Evolutionary conservation across 2,797 vertebrate genomes (phyloP).

Genomic region (Lepus oiostolus): DNA sequence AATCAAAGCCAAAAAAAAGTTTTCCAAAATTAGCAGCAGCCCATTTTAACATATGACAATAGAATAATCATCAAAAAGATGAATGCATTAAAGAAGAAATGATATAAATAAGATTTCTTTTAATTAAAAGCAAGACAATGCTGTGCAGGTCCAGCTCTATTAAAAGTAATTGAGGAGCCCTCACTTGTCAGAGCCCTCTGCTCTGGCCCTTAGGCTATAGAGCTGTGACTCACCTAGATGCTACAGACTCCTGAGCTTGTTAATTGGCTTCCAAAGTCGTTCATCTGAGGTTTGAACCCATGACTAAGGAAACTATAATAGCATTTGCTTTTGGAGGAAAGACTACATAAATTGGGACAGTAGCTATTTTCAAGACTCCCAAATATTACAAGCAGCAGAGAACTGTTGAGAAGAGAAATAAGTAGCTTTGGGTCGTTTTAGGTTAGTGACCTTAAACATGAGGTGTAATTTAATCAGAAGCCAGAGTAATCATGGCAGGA

Average conservation of each 20-base stretch:
- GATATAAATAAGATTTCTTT: constrained; percentile 39
- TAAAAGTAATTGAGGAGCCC: constrained; percentile 59
- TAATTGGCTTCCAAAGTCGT: constrained; percentile 76
- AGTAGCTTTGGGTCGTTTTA: constrained; percentile 79
- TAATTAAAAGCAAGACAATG: constrained; percentile 61
- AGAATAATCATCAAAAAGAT: background rate
- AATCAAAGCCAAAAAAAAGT: constrained; percentile 54
- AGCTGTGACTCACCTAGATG: constrained; percentile 64
- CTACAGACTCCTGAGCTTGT: constrained; percentile 65
- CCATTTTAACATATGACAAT: constrained; percentile 46
- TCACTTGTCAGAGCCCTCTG: constrained; percentile 47
- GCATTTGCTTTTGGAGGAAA: constrained; percentile 80
- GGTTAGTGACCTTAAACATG: constrained; percentile 82
- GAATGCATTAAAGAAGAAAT: constrained; percentile 60
- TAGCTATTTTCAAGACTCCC: constrained; percentile 75
- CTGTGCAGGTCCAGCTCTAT: background rate
- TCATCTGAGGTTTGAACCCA: constrained; percentile 73
- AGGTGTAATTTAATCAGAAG: constrained; percentile 78
- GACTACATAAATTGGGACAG: constrained; percentile 62
- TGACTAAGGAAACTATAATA: constrained; percentile 62
- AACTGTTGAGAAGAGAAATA: constrained; percentile 71
- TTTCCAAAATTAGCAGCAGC: constrained; percentile 42
- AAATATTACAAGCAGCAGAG: constrained; percentile 73
- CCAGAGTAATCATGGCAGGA: constrained; percentile 82
- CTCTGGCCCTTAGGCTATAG: constrained; percentile 63